A percentile compares a stretch with the other conserved stretches of the same genome.
Conservation (phyloP, 2,113 vertebrate species). For the Prunella himalayana region DNA sequence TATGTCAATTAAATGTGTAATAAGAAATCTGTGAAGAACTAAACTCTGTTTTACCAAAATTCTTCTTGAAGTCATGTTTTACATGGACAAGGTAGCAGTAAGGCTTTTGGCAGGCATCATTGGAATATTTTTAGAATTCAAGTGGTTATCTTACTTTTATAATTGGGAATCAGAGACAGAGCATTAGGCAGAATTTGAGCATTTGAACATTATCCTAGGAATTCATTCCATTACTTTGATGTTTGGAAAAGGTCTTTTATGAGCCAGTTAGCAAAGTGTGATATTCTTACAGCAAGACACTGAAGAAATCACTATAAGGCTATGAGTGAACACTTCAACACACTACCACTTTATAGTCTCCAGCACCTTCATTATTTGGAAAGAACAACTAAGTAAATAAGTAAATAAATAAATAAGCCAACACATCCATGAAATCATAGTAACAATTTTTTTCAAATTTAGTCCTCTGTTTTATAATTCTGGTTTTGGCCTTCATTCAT, state of each 20-base stretch:
- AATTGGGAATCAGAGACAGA: neutral
- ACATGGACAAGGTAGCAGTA: neutral
- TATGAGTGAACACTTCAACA: neutral
- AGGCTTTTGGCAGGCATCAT: neutral
- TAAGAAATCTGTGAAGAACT: neutral
- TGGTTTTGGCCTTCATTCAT: neutral
- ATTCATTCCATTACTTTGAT: neutral
- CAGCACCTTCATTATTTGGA: neutral
- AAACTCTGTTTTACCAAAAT: neutral
- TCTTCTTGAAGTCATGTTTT: neutral
- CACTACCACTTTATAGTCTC: neutral
- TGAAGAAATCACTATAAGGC: neutral
- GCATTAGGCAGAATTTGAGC: neutral
- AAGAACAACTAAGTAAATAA: neutral
- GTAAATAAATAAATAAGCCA: neutral
- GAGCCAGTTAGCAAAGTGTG: neutral
- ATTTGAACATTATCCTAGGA: neutral
- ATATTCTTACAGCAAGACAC: neutral
- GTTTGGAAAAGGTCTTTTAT: conserved; percentile 2
- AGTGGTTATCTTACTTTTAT: neutral
- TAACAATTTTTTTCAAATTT: neutral
- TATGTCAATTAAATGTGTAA: neutral
- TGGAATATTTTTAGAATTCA: neutral
- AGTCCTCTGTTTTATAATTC: conserved; percentile 34
- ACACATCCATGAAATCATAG: neutral